Evolutionary conservation across 2,888 invertebrate genomes (phyloP).

Genomic region (Melanostoma scalare): DNA sequence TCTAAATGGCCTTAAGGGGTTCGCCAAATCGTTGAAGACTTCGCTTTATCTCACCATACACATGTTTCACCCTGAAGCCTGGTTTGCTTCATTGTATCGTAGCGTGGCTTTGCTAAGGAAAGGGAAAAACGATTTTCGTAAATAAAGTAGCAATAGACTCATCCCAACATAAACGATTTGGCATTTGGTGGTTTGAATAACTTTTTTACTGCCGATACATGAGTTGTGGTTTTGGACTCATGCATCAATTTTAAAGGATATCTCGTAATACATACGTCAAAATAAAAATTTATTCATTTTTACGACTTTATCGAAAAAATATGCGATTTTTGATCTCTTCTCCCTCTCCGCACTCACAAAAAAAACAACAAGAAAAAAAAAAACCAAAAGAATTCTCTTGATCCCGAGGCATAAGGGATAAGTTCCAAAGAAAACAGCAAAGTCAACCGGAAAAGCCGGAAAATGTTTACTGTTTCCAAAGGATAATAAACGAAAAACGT

Average conservation of each 20-base stretch:
- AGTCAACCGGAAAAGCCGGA: conserved; percentile 62
- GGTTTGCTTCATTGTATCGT: too few species aligned
- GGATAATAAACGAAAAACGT: conserved; percentile 60
- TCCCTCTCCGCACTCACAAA: background rate
- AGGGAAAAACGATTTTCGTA: too few species aligned
- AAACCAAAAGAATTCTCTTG: background rate
- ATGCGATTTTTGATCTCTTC: conserved; percentile 22
- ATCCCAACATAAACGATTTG: too few species aligned
- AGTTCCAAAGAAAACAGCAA: background rate
- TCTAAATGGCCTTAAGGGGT: too few species aligned
- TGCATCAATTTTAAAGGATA: background rate
- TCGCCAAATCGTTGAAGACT: too few species aligned
- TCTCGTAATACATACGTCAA: conserved; percentile 23
- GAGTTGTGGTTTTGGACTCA: too few species aligned
- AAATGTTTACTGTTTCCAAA: conserved; percentile 60
- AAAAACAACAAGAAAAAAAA: background rate
- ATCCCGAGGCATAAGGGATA: background rate
- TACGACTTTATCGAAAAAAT: conserved; percentile 58
- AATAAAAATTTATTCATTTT: conserved; percentile 46
- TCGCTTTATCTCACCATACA: too few species aligned
- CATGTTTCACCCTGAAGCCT: too few species aligned
- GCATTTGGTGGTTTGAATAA: too few species aligned
- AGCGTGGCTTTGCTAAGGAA: too few species aligned
- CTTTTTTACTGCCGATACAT: too few species aligned
- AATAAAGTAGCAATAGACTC: too few species aligned